Evolutionary conservation across 2,797 vertebrate species (phyloP).

Genomic region (Phoxinus dragarum): DNA sequence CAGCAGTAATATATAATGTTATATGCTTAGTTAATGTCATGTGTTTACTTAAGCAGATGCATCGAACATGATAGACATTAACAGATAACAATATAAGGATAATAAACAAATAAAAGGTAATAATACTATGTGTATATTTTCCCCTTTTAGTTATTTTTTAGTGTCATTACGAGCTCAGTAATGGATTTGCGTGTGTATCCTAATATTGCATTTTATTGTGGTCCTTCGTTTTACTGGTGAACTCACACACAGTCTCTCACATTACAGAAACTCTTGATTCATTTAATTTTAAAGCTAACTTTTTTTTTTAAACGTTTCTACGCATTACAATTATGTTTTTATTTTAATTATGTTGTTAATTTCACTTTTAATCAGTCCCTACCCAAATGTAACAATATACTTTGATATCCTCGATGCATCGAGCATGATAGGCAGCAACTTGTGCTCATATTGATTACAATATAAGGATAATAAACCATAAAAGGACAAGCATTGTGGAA

Average conservation of each 20-base stretch:
- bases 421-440: neutral
- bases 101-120: too few species aligned
- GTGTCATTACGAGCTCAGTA: neutral
- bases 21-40: too few species aligned
- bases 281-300: too few species aligned
- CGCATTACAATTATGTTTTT: too few species aligned
- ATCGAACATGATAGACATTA: too few species aligned
- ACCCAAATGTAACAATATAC: too few species aligned
- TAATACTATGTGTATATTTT: neutral
- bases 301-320: too few species aligned
- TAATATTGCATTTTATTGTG: neutral
- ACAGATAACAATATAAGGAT: too few species aligned
- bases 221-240: neutral
- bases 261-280: neutral
- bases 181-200: neutral
- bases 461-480: neutral
- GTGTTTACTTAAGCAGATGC: neutral
- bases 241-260: neutral
- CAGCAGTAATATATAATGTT: too few species aligned
- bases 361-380: too few species aligned
- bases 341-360: too few species aligned
- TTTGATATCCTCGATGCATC: too few species aligned
- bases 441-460: neutral
- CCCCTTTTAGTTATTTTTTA: neutral
- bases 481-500: neutral